phyloP scores from a whole-genome alignment of 2,797 vertebrate species.

The Anniella stebbinsi region DNA sequence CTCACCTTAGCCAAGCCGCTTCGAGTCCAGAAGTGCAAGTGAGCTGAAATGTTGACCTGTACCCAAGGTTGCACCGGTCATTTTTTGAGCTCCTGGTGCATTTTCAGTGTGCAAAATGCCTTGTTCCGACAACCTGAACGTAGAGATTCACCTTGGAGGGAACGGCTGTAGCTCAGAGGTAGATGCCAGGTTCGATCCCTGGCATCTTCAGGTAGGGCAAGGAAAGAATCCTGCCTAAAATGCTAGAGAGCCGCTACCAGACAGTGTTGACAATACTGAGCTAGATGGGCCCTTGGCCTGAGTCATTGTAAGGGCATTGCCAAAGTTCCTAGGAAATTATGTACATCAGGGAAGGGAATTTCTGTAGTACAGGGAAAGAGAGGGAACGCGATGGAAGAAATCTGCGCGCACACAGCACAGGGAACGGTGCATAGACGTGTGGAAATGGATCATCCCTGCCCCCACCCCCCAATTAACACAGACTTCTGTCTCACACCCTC shows the following conservation, averaged over 20 bases:
- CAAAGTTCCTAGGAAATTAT: neutral
- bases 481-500: constrained; percentile 13
- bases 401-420: neutral
- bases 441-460: neutral
- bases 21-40: neutral
- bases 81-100: neutral
- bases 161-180: too few relatives aligned
- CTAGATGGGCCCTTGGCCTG: too few relatives aligned
- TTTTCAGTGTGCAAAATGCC: too few relatives aligned
- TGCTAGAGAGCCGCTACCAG: too few relatives aligned
- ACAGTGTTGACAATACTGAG: too few relatives aligned
- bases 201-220: too few relatives aligned
- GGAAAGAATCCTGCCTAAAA: too few relatives aligned
- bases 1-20: neutral
- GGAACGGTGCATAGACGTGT: neutral
- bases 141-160: too few relatives aligned
- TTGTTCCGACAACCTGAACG: neutral
- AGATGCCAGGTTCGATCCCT: too few relatives aligned
- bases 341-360: neutral
- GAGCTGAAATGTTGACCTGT: too few relatives aligned
- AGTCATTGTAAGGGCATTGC: too few relatives aligned
- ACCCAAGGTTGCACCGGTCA: neutral
- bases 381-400: neutral
- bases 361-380: neutral
- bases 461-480: neutral